Evolutionary conservation across 2,888 invertebrate genomes (phyloP).

Genomic region (Drosophila mimetica): DNA sequence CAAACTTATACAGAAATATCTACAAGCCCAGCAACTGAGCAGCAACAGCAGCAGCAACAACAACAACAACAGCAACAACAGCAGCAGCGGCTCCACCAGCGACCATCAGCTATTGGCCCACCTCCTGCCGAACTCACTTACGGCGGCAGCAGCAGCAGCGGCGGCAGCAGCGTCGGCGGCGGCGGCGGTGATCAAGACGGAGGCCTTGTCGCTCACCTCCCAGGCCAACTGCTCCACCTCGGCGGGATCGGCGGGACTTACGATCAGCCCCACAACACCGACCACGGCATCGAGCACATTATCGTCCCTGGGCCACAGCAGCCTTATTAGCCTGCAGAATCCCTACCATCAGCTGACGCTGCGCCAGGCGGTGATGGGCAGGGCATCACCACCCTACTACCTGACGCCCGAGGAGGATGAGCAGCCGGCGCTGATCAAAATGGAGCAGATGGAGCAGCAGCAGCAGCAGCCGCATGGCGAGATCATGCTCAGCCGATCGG

Average conservation of each 20-base stretch:
- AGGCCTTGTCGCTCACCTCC: slow-evolving; percentile 39
- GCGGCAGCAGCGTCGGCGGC: slow-evolving; percentile 56
- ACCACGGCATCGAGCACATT: slow-evolving; percentile 74
- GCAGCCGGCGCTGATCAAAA: slow-evolving; percentile 62
- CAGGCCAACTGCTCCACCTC: slow-evolving; percentile 39
- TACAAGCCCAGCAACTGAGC: slow-evolving; percentile 79
- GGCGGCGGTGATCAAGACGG: slow-evolving; percentile 63
- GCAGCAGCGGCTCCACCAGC: slow-evolving; percentile 54
- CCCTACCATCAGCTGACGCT: slow-evolving; percentile 67
- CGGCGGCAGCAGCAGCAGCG: slow-evolving; percentile 61
- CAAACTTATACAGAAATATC: slow-evolving; percentile 81
- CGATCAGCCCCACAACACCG: slow-evolving; percentile 65
- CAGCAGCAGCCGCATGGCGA: slow-evolving; percentile 74
- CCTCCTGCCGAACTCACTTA: slow-evolving; percentile 71
- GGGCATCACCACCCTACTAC: slow-evolving; percentile 60
- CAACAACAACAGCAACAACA: slow-evolving; percentile 19
- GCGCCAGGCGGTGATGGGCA: slow-evolving; percentile 49
- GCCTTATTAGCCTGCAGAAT: slow-evolving; percentile 70
- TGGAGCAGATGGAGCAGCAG: slow-evolving; percentile 56
- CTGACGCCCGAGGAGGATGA: slow-evolving; percentile 53
- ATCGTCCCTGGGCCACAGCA: slow-evolving; percentile 71
- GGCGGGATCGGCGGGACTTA: slow-evolving; percentile 43
- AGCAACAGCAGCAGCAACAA: slow-evolving; percentile 21
- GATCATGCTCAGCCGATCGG: slow-evolving; percentile 78
- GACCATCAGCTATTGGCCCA: slow-evolving; percentile 67